A percentile compares a stretch with the other conserved stretches of the same genome.
phyloP scores from a whole-genome alignment of 2,888 invertebrate species.

The Cyclophora punctaria region DNA sequence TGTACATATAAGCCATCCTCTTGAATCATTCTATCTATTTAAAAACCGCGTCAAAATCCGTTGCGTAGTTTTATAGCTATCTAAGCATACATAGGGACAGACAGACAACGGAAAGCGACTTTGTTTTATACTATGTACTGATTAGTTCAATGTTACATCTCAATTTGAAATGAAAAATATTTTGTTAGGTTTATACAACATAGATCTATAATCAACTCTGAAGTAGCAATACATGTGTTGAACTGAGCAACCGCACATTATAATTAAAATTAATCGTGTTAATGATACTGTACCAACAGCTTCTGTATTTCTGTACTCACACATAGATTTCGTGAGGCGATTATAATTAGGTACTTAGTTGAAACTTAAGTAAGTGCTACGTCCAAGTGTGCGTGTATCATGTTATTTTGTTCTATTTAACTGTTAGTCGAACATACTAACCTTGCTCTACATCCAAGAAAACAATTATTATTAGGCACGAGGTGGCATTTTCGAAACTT shows the following conservation, averaged over 20 bases:
- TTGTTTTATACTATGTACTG: too few relatives aligned
- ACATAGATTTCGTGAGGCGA: conserved; percentile 5
- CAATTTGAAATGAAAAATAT: too few relatives aligned
- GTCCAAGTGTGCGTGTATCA: conserved; percentile 44
- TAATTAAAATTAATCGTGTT: too few relatives aligned
- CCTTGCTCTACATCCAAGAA: conserved; percentile 64
- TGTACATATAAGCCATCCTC: too few relatives aligned
- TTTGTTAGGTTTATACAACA: too few relatives aligned
- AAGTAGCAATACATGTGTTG: too few relatives aligned
- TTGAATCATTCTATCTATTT: too few relatives aligned
- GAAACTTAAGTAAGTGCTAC: conserved; percentile 21
- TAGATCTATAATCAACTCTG: too few relatives aligned
- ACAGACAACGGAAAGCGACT: background rate
- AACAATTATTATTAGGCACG: conserved; percentile 42
- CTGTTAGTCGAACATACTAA: conserved; percentile 56
- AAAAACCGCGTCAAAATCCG: too few relatives aligned
- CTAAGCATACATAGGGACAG: background rate
- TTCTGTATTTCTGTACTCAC: background rate
- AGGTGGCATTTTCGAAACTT: too few relatives aligned
- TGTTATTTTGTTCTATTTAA: conserved; percentile 61
- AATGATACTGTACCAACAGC: background rate
- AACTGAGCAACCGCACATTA: too few relatives aligned
- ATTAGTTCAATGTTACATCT: too few relatives aligned
- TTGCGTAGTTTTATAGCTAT: background rate
- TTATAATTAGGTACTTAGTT: conserved; percentile 6